phyloP scores from a whole-genome alignment of 2,888 invertebrate genomes.

The Chrysina gloriosa region DNA sequence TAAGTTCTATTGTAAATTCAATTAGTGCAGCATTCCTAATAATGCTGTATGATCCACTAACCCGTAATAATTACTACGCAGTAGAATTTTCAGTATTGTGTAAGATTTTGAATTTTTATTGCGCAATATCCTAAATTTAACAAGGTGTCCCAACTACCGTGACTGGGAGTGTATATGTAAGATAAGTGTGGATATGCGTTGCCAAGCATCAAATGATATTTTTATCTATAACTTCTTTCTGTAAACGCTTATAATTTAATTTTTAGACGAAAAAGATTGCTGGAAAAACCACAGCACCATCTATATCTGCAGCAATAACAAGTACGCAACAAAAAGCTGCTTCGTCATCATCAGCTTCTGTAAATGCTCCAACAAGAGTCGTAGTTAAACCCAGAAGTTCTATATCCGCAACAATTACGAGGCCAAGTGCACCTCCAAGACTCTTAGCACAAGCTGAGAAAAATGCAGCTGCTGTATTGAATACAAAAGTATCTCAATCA shows the following conservation, averaged over 20 bases:
- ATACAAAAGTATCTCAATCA: conserved; percentile 59
- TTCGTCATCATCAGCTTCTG: conserved; percentile 50
- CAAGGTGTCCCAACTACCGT: no score
- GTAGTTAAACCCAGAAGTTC: conserved; percentile 58
- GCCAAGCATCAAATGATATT: no score
- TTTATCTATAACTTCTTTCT: no score
- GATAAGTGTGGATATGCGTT: no score
- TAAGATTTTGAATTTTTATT: no score
- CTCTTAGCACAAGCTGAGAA: conserved; percentile 70
- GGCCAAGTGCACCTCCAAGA: conserved; percentile 65
- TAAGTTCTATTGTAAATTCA: no score
- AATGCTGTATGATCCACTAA: no score
- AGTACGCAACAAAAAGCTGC: conserved; percentile 54
- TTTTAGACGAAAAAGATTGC: conserved; percentile 62
- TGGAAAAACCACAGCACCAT: conserved; percentile 56
- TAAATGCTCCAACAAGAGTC: conserved; percentile 48
- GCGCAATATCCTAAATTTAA: no score
- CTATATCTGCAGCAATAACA: conserved; percentile 45
- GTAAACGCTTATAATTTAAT: not conserved
- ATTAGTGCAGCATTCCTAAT: no score
- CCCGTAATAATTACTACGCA: no score
- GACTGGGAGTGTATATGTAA: no score
- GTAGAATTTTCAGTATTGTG: no score
- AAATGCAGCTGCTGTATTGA: conserved; percentile 61
- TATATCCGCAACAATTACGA: conserved; percentile 51